Evolutionary conservation across 2,888 invertebrate genomes (phyloP).

Genomic region (Heliothis peltigera): DNA sequence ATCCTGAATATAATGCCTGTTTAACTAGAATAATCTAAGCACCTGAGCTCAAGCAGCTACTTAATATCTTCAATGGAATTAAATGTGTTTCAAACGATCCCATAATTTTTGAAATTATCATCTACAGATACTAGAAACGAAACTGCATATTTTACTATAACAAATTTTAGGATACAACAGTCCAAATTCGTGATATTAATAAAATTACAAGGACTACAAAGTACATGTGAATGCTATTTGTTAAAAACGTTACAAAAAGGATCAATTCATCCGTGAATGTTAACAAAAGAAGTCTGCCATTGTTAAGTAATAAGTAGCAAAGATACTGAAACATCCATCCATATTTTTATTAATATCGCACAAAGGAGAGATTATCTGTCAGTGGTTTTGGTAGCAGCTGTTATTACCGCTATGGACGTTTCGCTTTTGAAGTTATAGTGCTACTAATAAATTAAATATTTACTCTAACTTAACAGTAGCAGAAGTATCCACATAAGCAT

Average conservation of each 20-base stretch:
- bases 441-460: conserved; percentile 35
- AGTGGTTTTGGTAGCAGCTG: conserved; percentile 84
- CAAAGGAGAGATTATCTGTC: conserved; percentile 88
- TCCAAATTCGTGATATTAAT: conserved; percentile 21
- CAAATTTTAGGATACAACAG: neutral
- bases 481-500: conserved; percentile 18
- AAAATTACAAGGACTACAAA: conserved; percentile 45
- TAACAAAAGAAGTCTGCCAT: conserved; percentile 81
- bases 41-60: neutral
- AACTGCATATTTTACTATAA: neutral
- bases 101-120: conserved; percentile 1
- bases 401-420: conserved; percentile 63
- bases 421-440: conserved; percentile 37
- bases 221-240: conserved; percentile 63
- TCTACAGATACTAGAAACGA: neutral
- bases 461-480: conserved; percentile 18
- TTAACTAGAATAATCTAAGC: conserved; percentile 19
- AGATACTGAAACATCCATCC: conserved; percentile 83
- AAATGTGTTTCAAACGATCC: conserved; percentile 8
- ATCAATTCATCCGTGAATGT: conserved; percentile 83
- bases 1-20: conserved; percentile 8
- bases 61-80: neutral
- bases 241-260: conserved; percentile 77
- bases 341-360: conserved; percentile 90
- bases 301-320: conserved; percentile 82